Base-by-base conservation (phyloP, 2,113 vertebrate species). In the Chlamydotis undulata region DNA sequence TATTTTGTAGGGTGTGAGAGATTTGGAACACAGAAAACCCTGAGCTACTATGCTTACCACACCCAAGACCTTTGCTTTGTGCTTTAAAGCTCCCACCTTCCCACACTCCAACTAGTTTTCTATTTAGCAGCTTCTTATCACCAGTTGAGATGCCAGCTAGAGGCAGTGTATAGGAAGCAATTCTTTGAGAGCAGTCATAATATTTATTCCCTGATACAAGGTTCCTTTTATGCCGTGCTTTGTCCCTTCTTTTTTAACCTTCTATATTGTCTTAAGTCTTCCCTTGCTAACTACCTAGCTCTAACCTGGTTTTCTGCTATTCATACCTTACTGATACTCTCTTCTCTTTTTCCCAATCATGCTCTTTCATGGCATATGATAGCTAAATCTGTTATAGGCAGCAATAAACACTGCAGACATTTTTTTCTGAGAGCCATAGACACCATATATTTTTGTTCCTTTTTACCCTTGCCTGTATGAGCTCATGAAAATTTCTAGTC, bases 271-370 rank as follows among this genome's bases (percentile, higher is more conserved):
- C 1, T 3, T 59, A 89, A 89, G 57, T 2, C 8, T 68, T 80
- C 5, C 73, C 26, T 77, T 92, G 81, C 60, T 47, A 63, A 84
- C 80, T 45, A 61, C 9, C 41, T 71, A 56, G 49, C 69, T 93
- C 86, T 87, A 60, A 82, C 83, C 77, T 94, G 84, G 37, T 94
- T 95, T 92, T 90, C 84, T 74, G 91, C 90, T 96, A 53, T 81
- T 52, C 5, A 3, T 21, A 41, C 37, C 56, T 94, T 86, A 69
- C 74, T 82, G 88, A 75, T 90, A 76, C 85, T 81, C 74, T 93
- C 43, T 17, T 94, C 43, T 17, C 67, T 93, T 94, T 93, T 94
- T 90, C 71, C 89, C 83, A 89, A 70, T 89, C 69, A 49, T 95
- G 93, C 87, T 94, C 89, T 85, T 95, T 95, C 86, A 70, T 95